Evolutionary conservation across 2,113 vertebrate genomes (phyloP), one percentile per base, ranked within the genome.

Genomic region (Varanus komodoensis): DNA sequence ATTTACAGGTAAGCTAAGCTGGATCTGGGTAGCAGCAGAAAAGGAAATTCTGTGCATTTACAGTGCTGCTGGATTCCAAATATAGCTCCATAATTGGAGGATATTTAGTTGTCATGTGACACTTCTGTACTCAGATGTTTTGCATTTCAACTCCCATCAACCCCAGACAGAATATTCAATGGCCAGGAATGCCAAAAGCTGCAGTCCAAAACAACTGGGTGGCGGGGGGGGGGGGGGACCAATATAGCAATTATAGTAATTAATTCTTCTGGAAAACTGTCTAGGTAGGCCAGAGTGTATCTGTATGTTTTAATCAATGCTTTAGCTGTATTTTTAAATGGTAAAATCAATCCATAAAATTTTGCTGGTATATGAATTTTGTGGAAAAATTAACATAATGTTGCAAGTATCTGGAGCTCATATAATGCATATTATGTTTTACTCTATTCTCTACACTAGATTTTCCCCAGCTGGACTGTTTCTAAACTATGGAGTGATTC

Each of bases 401-500:
- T 19, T 89, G 44, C 82, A 88, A 25, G 85, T 93, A 86, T 89
- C 2, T 52, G 85, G 90, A 93, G 88, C 83, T 88, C 89, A 61
- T 95, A 87, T 91, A 94, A 96, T 78, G 82, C 79, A 89, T 89
- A 54, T 87, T 88, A 90, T 87, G 91, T 87, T 95, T 94, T 93
- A 95, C 93, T 92, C 92, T 89, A 89, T 96, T 85, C 96, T 94
- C 84, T 95, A 93, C 85, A 82, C 89, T 94, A 94, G 91, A 93
- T 94, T 95, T 95, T 95, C 95, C 95, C 92, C 84, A 94, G 88
- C 77, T 88, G 93, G 95, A 94, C 93, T 94, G 89, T 93, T 97
- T 96, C 95, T 95, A 80, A 94, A 93, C 90, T 93, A 93, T 89
- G 82, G 83, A 77, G 93, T 94, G 92, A 91, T 95, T 91, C 17